Evolutionary conservation across 2,888 invertebrate genomes (phyloP), one percentile per base, ranked within the genome.

Genomic region (Zaprionus lineosus): DNA sequence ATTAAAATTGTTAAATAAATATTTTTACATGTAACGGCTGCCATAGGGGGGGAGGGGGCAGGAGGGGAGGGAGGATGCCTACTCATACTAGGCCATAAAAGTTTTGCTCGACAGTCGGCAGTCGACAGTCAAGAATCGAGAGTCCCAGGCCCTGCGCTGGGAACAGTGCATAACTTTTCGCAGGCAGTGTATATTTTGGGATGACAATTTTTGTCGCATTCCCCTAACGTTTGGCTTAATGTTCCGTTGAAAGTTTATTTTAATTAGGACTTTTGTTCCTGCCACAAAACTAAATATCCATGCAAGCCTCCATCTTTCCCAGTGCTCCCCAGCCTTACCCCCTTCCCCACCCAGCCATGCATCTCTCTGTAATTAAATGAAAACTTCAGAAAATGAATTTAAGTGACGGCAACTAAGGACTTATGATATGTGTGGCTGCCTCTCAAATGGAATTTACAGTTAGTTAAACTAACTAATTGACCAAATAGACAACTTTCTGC

Each of bases 161-260:
- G 50, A 56, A 57, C 65, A 62, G n/a, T n/a, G n/a, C n/a, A 56
- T 47, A 68, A 68, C 74, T 74, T 72, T 66, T 26, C 34, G 36
- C 61, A 52, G 41, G 21, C 59, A 61, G n/a, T 50, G 44, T 41
- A 51, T 40, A 55, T 48, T 47, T 34, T 50, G 39, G 44, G 14
- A 52, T 62, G 65, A 43, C 43, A 61, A 55, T 62, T 62, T 69
- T 41, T 40, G 55, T 48, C 53, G 34, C 28, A 53, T 43, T 69
- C 72, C 58, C 72, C 12, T 2, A 57, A 43, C 48, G 19, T 19
- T 62, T 43, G 56, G 59, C 33, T 74, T 57, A 70, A 74, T 63
- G 63, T 73, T 63, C 63, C 74, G 56, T 64, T 48, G 48, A 71
- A 74, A 71, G 73, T 74, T 74, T 74, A 68, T 74, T 74, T 74